Percentiles rank a stretch among this genome's conserved stretches.
phyloP scores from a whole-genome alignment of 2,113 vertebrate genomes.

The Lethenteron reissneri region DNA sequence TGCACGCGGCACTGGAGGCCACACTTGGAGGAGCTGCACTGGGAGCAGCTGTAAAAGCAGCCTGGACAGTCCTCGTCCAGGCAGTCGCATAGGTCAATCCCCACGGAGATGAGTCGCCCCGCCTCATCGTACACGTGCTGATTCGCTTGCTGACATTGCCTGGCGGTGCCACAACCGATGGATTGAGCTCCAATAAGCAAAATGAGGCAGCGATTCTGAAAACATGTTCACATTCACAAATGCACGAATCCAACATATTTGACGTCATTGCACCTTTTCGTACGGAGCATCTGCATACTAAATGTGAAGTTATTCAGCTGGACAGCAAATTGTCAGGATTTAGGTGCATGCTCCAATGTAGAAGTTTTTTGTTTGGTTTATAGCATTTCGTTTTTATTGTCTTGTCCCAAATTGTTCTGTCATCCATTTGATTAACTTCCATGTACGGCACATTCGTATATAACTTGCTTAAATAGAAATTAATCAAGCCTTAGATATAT shows the following conservation, averaged over 20 bases:
- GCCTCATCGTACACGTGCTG: slow-evolving; percentile 25
- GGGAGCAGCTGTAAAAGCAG: slow-evolving; percentile 39
- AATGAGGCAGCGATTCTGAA: neutral
- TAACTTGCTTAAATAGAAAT: too few species aligned
- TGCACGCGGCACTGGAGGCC: slow-evolving; percentile 29
- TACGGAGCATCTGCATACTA: neutral
- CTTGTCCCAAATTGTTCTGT: too few species aligned
- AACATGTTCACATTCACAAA: neutral
- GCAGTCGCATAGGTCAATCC: slow-evolving; percentile 30
- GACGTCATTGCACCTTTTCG: neutral
- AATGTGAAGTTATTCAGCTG: neutral
- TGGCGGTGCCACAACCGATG: too few species aligned
- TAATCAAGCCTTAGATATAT: too few species aligned
- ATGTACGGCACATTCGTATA: too few species aligned
- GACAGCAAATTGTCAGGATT: too few species aligned
- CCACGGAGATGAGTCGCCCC: slow-evolving; percentile 22
- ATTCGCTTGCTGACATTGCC: neutral
- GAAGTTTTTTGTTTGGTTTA: too few species aligned
- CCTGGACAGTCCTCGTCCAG: slow-evolving; percentile 29
- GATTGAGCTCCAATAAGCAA: too few species aligned
- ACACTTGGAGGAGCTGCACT: slow-evolving; percentile 32
- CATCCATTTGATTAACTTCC: too few species aligned
- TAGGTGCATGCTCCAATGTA: too few species aligned
- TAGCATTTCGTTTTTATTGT: too few species aligned
- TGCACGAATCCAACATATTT: neutral